Percentiles rank a stretch among this genome's conserved stretches.
Evolutionary conservation across 2,797 vertebrate genomes (phyloP).

Genomic region (Harpagifer antarcticus): DNA sequence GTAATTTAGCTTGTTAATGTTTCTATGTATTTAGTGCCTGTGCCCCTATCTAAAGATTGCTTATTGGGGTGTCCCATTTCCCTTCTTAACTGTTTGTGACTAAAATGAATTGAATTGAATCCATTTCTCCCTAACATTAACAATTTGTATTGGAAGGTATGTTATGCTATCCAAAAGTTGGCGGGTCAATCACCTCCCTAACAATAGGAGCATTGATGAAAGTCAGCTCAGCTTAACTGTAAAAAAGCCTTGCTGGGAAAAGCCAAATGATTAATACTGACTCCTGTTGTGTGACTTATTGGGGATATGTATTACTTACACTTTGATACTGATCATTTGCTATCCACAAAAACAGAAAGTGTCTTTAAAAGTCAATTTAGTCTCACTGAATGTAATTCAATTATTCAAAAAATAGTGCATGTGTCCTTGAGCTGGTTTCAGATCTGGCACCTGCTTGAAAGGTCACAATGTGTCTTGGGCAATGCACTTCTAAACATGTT

Average conservation of each 20-base stretch:
- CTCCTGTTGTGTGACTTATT: conserved; percentile 26
- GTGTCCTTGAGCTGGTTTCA: conserved; percentile 2
- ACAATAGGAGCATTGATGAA: conserved; percentile 66
- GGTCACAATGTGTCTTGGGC: conserved; percentile 17
- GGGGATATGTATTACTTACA: not conserved
- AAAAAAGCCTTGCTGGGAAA: conserved; percentile 21
- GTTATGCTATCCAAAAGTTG: conserved; percentile 33
- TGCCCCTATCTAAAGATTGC: no score
- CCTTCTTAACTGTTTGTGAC: no score
- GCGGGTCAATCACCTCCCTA: conserved; percentile 33
- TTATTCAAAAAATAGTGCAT: conserved; percentile 37
- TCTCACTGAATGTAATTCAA: not conserved
- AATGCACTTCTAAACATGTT: conserved; percentile 15
- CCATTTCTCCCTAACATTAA: conserved; percentile 6
- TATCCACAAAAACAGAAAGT: not conserved
- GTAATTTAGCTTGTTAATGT: no score
- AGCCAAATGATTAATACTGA: conserved; percentile 36
- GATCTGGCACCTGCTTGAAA: conserved; percentile 52
- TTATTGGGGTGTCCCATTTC: no score
- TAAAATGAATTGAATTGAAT: no score
- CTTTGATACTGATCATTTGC: not conserved
- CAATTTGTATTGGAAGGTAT: conserved; percentile 35
- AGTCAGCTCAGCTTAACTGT: conserved; percentile 23
- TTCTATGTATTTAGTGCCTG: no score
- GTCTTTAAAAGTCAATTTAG: no score